Evolutionary conservation across 2,797 vertebrate species (phyloP).

Genomic region (Channallabes apus): DNA sequence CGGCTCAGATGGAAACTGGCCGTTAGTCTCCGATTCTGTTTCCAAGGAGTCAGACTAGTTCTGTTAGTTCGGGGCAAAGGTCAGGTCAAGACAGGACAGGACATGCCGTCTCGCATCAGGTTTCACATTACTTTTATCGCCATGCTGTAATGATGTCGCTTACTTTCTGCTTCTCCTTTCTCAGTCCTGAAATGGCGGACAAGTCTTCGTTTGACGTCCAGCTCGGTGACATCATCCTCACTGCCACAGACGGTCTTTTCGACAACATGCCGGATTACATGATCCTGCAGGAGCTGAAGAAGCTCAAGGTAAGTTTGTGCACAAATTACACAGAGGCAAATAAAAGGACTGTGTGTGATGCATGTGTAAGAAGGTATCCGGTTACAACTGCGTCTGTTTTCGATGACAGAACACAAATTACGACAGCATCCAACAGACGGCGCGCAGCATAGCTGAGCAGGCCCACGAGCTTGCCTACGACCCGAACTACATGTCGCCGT

Average conservation of each 20-base stretch:
- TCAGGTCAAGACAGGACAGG: conserved; percentile 35
- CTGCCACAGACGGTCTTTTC: conserved; percentile 95
- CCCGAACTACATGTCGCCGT: conserved; percentile 99
- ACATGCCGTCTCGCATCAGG: conserved; percentile 7
- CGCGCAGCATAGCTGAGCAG: conserved; percentile 94
- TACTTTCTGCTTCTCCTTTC: background rate
- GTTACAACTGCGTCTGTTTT: background rate
- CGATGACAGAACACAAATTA: conserved; percentile 87
- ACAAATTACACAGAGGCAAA: background rate
- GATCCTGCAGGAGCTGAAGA: conserved; percentile 97
- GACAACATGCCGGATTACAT: conserved; percentile 99
- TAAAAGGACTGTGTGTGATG: background rate
- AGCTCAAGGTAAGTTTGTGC: conserved; percentile 81
- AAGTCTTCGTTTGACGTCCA: conserved; percentile 95
- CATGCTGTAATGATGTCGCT: background rate
- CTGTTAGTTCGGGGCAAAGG: conserved; percentile 28
- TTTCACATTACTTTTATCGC: conserved; percentile 48
- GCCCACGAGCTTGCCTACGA: conserved; percentile 96
- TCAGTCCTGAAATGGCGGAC: conserved; percentile 92
- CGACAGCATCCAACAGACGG: conserved; percentile 95
- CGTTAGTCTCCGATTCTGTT: conserved; percentile 19
- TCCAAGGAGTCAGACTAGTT: conserved; percentile 50
- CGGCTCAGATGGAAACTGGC: conserved; percentile 9
- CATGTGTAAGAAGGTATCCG: background rate
- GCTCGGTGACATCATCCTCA: conserved; percentile 97